Percentiles rank a stretch among this genome's conserved stretches.
Evolutionary conservation across 1,140 invertebrate genomes (phyloP).

Genomic region (Acromyrmex echinatior): DNA sequence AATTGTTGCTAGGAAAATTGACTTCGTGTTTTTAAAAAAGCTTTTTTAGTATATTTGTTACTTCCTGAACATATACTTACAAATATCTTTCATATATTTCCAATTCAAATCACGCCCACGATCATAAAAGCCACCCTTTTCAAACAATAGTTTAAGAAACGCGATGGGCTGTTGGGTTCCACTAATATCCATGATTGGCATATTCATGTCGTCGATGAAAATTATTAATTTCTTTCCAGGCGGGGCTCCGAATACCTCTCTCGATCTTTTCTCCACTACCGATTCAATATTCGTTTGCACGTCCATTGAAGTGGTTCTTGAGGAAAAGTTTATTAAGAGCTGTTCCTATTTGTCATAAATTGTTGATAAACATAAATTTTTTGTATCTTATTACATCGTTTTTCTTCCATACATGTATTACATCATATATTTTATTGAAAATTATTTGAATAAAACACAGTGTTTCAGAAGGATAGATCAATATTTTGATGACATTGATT

Average conservation of each 20-base stretch:
- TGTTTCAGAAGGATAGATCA: too few species aligned
- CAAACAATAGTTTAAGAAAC: constrained; percentile 94
- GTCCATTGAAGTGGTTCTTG: constrained; percentile 95
- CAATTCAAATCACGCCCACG: constrained; percentile 95
- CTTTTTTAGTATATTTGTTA: background rate
- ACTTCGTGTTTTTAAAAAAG: background rate
- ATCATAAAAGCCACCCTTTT: constrained; percentile 95
- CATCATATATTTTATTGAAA: background rate
- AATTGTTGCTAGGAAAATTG: background rate
- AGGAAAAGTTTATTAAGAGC: constrained; percentile 96
- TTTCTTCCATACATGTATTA: background rate
- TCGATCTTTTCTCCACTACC: constrained; percentile 95
- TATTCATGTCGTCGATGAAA: constrained; percentile 98
- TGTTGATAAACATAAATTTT: constrained; percentile 17
- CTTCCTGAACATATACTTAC: constrained; percentile 77
- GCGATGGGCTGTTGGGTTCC: constrained; percentile 97
- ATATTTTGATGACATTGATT: too few species aligned
- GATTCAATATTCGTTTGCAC: constrained; percentile 95
- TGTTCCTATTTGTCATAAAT: constrained; percentile 86
- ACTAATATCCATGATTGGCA: constrained; percentile 95
- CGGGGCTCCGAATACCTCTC: constrained; percentile 95
- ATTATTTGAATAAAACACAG: constrained; percentile 17
- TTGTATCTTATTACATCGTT: background rate
- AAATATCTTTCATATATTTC: constrained; percentile 95
- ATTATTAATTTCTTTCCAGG: constrained; percentile 94